Conservation (phyloP, 2,113 vertebrate genomes). For the Lepisosteus oculatus region DNA sequence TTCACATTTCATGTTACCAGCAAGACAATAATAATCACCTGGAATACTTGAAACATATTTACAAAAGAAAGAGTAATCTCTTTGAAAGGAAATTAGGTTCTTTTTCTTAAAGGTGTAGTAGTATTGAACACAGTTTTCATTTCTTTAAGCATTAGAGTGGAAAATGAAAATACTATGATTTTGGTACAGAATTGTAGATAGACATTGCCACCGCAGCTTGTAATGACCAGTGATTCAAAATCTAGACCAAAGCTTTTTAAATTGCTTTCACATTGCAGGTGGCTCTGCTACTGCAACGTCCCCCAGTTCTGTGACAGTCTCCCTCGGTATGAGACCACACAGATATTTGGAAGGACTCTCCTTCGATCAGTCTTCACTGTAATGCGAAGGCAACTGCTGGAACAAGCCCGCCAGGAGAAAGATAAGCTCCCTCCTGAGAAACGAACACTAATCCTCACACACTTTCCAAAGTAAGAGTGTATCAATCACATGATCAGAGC, state of each 20-base stretch:
- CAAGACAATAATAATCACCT: no score
- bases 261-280: slow-evolving; percentile 60
- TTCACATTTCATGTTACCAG: no score
- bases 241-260: background rate
- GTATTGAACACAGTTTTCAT: no score
- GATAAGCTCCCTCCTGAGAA: slow-evolving; percentile 96
- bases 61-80: no score
- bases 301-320: slow-evolving; percentile 98
- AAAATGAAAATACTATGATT: no score
- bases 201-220: no score
- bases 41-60: no score
- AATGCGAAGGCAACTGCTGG: slow-evolving; percentile 92
- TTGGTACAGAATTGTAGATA: no score
- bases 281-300: slow-evolving; percentile 97
- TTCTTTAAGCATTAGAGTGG: no score
- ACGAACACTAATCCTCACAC: slow-evolving; percentile 94
- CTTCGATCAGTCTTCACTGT: slow-evolving; percentile 93
- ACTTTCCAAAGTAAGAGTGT: slow-evolving; percentile 92
- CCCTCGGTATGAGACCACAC: slow-evolving; percentile 91
- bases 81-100: no score
- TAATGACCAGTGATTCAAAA: background rate
- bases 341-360: slow-evolving; percentile 91
- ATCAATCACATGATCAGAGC: no score
- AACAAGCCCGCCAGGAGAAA: slow-evolving; percentile 94
- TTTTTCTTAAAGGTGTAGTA: no score